Evolutionary conservation across 37 sponge, comb jelly and placozoan species (phyloP), one percentile per base, ranked within the genome.

Genomic region (Corticium candelabrum): DNA sequence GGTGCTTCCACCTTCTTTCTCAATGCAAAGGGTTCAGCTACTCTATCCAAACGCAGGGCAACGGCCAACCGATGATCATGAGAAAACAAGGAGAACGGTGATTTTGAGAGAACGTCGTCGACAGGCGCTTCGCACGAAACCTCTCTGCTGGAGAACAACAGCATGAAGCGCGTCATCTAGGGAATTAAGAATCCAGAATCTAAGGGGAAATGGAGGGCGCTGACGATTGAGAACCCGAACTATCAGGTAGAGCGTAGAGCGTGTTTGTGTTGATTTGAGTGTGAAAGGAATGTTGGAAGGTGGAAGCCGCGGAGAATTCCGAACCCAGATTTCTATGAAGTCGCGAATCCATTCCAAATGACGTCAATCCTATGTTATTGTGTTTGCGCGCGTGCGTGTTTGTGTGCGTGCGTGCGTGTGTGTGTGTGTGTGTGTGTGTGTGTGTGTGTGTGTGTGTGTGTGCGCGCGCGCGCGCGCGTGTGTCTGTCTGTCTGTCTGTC

Each of bases 131-230:
- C n/a, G n/a, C n/a, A n/a, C n/a, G n/a, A n/a, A n/a, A n/a, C n/a
- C n/a, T n/a, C n/a, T n/a, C n/a, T n/a, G n/a, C n/a, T n/a, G n/a
- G n/a, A n/a, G n/a, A n/a, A n/a, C n/a, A n/a, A n/a, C n/a, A n/a
- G n/a, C n/a, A n/a, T n/a, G n/a, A n/a, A n/a, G n/a, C n/a, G n/a
- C n/a, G n/a, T n/a, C n/a, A n/a, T n/a, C n/a, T n/a, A n/a, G n/a
- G n/a, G n/a, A n/a, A 94, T 89, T 27, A 73, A 74, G 40, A 98
- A 98, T 82, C 99, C 99, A 3, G 77, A 35, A 41, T 98, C 90
- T 88, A 98, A 94, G 82, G 99, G 99, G n/a, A 95, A 84, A 76
- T 98, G 99, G 99, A 79, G 78, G 36, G 77, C 99, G 29, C 93
- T 93, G 1, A 78, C 92, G 80, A 94, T 98, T 68, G 91, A 92